These are phyloP conservation scores for Halesus radiatus DNA, from an alignment of 1,140 invertebrate species.

Conservation along the genomic window DNA sequence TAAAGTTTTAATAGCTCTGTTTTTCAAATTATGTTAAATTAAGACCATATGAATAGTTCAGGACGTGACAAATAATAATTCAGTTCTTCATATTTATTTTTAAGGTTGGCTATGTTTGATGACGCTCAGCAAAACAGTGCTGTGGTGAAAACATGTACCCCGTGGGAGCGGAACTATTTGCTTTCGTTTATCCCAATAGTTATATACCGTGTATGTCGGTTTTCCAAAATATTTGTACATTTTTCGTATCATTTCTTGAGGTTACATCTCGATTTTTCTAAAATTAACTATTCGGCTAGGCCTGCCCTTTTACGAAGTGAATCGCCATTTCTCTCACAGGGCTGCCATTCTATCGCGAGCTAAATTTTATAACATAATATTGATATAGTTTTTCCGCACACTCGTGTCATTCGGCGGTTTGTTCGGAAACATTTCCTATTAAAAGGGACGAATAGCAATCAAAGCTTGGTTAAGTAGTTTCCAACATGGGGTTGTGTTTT, in stretches of 20 bases:
- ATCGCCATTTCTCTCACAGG: conserved; percentile 32
- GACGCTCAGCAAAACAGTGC: conserved; percentile 49
- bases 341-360: conserved; percentile 35
- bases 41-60: neutral
- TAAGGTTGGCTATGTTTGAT: conserved; percentile 49
- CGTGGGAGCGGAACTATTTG: conserved; percentile 15
- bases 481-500: conserved; percentile 6
- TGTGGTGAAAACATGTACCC: conserved; percentile 38
- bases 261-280: neutral
- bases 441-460: neutral
- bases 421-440: neutral
- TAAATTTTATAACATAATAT: conserved; percentile 32
- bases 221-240: neutral
- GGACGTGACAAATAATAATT: neutral
- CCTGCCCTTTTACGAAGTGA: conserved; percentile 29
- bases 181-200: neutral
- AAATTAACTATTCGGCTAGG: conserved; percentile 1
- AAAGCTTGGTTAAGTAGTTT: neutral
- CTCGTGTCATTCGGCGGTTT: conserved; percentile 19
- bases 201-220: neutral
- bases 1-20: neutral
- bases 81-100: conserved; percentile 21
- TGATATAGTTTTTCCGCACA: conserved; percentile 6
- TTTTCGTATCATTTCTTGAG: neutral
- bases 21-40: conserved; percentile 9